phyloP scores from a whole-genome alignment of 2,888 invertebrate genomes.

The Linnaemya tessellans region DNA sequence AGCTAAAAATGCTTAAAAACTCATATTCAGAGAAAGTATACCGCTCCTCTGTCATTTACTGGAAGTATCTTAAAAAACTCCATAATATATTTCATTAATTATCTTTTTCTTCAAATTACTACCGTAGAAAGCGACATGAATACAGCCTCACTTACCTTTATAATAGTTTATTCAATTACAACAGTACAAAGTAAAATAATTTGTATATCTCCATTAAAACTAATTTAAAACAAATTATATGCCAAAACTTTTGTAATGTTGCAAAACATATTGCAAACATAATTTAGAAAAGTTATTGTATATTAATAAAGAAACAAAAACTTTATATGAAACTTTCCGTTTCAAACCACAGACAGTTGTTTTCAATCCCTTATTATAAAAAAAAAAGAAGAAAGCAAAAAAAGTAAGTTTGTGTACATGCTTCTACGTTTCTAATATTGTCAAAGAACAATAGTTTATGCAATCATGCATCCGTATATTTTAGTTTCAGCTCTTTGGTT shows the following conservation, averaged over 20 bases:
- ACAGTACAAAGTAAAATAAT: conserved; percentile 23
- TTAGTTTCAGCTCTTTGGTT: not conserved
- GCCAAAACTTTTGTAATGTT: conserved; percentile 37
- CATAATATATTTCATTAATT: no score
- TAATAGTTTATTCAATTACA: not conserved
- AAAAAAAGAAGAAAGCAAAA: not conserved
- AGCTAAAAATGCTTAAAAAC: no score
- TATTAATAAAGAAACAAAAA: conserved; percentile 59
- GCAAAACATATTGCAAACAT: conserved; percentile 59
- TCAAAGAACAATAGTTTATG: conserved; percentile 15
- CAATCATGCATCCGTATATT: not conserved
- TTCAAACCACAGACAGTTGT: conserved; percentile 45
- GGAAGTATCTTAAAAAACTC: no score
- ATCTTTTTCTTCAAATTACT: not conserved
- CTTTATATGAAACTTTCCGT: conserved; percentile 44
- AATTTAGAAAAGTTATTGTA: conserved; percentile 49
- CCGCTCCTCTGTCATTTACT: no score
- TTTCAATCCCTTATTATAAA: conserved; percentile 37
- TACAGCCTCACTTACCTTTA: not conserved
- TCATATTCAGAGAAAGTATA: no score
- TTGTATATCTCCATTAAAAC: conserved; percentile 48
- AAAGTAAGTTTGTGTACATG: not conserved
- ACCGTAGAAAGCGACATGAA: not conserved
- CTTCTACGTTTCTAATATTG: not conserved
- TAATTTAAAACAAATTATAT: conserved; percentile 58